These are phyloP conservation scores for Pseudomyrmex cubaensis DNA, from an alignment of 1,140 invertebrate genomes.

Conservation along the genomic window DNA sequence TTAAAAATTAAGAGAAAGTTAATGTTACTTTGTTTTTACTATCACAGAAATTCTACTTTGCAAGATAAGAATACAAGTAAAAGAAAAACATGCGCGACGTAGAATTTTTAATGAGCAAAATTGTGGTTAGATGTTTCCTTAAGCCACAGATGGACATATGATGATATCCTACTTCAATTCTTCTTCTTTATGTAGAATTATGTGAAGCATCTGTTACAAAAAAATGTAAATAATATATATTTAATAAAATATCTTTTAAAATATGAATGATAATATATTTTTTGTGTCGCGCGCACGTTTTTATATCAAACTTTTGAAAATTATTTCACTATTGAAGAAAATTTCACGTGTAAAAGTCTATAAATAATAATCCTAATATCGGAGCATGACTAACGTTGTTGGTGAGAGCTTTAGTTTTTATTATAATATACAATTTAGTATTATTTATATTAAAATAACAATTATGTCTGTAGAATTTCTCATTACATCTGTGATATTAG, in stretches of 20 bases:
- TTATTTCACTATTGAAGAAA: neutral
- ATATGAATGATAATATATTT: too few species aligned
- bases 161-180: neutral
- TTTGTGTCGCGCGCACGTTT: too few species aligned
- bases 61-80: neutral
- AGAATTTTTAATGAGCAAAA: neutral
- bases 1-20: too few species aligned
- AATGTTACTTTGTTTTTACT: too few species aligned
- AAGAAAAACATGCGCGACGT: neutral
- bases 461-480: neutral
- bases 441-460: too few species aligned
- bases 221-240: neutral
- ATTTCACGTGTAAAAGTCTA: neutral
- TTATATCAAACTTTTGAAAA: neutral
- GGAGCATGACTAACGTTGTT: neutral
- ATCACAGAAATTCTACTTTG: constrained; percentile 4
- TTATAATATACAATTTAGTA: too few species aligned
- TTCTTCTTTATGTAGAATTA: neutral
- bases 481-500: neutral
- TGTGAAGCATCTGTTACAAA: constrained; percentile 16
- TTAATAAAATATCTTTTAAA: neutral
- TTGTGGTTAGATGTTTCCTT: neutral
- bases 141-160: neutral
- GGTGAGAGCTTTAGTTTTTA: neutral
- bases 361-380: neutral